A percentile compares a stretch with the other conserved stretches of the same genome.
These are phyloP conservation scores for Aphelinus atriplicis DNA, from an alignment of 1,140 invertebrate species.

Conservation along the genomic window DNA sequence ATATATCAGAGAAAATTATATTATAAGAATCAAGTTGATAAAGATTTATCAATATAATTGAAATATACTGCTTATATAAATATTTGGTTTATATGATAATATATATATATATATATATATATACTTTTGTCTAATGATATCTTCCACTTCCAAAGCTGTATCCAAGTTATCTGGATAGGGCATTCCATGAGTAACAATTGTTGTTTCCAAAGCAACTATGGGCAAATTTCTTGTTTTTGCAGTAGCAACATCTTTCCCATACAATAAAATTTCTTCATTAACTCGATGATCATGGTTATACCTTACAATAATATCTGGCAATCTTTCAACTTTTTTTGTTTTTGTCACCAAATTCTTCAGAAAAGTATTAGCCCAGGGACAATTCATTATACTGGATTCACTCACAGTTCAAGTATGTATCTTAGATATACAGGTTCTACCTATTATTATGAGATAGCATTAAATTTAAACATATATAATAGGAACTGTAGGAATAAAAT, in stretches of 20 bases:
- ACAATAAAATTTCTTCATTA: constrained; percentile 30
- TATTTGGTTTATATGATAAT: too few species aligned
- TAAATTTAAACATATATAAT: too few species aligned
- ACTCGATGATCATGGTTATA: not conserved
- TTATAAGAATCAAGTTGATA: too few species aligned
- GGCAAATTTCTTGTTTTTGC: constrained; percentile 72
- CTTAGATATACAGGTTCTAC: too few species aligned
- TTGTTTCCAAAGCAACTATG: constrained; percentile 95
- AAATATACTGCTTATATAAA: too few species aligned
- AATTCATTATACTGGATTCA: too few species aligned
- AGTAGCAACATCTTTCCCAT: constrained; percentile 66
- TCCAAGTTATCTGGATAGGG: constrained; percentile 92
- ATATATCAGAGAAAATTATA: not conserved
- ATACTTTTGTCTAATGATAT: constrained; percentile 76
- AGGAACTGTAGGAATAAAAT: too few species aligned
- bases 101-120: constrained; percentile 65
- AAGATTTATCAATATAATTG: too few species aligned
- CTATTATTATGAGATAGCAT: too few species aligned
- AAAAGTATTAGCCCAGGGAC: too few species aligned
- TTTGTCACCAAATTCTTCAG: not conserved
- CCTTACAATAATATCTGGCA: not conserved
- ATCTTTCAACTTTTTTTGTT: constrained; percentile 8
- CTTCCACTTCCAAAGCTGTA: constrained; percentile 85
- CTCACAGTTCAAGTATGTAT: too few species aligned
- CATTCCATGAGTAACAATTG: constrained; percentile 99